Base-by-base conservation (phyloP, 1,140 invertebrate genomes). In the Polypedilum vanderplanki region DNA sequence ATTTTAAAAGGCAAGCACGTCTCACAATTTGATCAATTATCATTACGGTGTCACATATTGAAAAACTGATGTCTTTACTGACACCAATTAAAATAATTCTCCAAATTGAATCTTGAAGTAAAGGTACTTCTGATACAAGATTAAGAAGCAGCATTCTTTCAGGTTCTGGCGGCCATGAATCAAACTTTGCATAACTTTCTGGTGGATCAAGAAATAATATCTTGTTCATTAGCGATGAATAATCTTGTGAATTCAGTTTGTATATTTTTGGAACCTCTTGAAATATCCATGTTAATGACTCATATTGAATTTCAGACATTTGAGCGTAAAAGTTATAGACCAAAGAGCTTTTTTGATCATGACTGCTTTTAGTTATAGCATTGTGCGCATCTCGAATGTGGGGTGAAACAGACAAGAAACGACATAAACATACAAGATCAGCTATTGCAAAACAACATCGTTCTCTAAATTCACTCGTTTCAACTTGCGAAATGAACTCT, bases 131-230 rank as follows among this genome's bases (percentile, higher is more conserved):
- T 5, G 91, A 91, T 41, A 92, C 91, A 41, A 97, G 82, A 73
- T 94, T 85, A 78, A 97, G 86, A 76, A 95, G 90, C 22, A 93
- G 82, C 12, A 86, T 86, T 75, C 93, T 85, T 78, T 97, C 95
- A 22, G 88, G 88, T 81, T 98, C 97, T 5, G 93, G 88, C 0
- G 96, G 96, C 95, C 96, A 98, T 81, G 93, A 95, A 83, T 98
- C 97, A 76, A 92, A 87, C 79, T 93, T 95, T 79, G 91, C 94
- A 83, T 97, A 97, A 65, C 91, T 88, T 76, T 98, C 95, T 1
- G 89, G 83, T 76, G 88, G 86, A 81, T 97, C 95, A 79, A 97
- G 85, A 74, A 97, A 88, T 78, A 97, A 85, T 74, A 96, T 86
- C 84, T 98, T 98, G 78, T 95, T 90, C 41, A 98, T 83, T 22